Percentiles rank a stretch among this genome's conserved stretches.
Evolutionary conservation across 1,140 invertebrate species (phyloP).

Genomic region (Pseudoatta argentina): DNA sequence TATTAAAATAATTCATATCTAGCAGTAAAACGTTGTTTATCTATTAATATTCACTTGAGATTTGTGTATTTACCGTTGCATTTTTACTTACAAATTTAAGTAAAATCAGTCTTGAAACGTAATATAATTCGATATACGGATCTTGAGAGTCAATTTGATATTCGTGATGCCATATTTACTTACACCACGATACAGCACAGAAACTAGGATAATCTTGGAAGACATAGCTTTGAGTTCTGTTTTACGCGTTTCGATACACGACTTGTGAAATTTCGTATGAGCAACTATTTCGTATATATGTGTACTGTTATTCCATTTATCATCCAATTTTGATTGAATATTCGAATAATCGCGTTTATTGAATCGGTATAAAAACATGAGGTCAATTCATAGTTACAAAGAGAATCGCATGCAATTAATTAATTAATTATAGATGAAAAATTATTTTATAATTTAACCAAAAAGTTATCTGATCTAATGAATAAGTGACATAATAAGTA

Average conservation of each 20-base stretch:
- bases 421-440: not conserved
- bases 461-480: not conserved
- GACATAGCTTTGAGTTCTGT: conserved; percentile 22
- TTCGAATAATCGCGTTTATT: not conserved
- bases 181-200: not conserved
- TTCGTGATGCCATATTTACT: conserved; percentile 26
- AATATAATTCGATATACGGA: conserved; percentile 18
- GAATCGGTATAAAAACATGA: not conserved
- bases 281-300: not conserved
- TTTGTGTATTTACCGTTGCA: not conserved
- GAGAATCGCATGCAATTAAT: not conserved
- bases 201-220: conserved; percentile 41
- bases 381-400: not conserved
- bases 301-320: not conserved
- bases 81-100: conserved; percentile 16
- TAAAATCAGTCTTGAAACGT: conserved; percentile 22
- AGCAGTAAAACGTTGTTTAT: not conserved
- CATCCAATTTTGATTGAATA: conserved; percentile 22
- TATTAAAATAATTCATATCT: not conserved
- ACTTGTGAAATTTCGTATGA: conserved; percentile 10
- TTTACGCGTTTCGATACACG: conserved; percentile 13
- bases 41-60: not conserved
- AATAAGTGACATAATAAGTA: not conserved
- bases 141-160: conserved; percentile 29
- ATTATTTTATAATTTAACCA: not conserved